Evolutionary conservation across 2,797 vertebrate species (phyloP), one percentile per base, ranked within the genome.

Genomic region (Mus minutoides): DNA sequence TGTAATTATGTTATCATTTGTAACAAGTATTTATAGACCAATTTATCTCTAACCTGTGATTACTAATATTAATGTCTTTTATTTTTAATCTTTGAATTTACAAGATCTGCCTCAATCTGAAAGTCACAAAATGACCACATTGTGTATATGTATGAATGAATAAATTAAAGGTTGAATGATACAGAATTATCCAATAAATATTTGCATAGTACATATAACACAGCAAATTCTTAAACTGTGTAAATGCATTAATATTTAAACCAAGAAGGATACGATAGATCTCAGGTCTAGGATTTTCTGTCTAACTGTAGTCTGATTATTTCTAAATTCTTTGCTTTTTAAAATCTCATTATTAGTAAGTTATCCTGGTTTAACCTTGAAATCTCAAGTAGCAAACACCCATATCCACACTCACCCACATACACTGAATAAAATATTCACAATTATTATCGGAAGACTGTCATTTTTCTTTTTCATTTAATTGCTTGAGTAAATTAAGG

Each of bases 381-480:
- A 86, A 92, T 46, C 8, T 29, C 43, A 84, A 14, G 58, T 11
- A 12, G 21, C 5, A 46, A 34, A 54, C 26, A 46, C 29, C 17
- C 19, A 75, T 9, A 29, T 2, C 24, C 3, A 88, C 26, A 58
- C 46, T 54, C 17, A 71, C 12, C 58, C 24, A 56, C 22, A 52
- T 17, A 64, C 12, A 90, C 3, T 73, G 19, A 95, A 24, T 92
- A 49, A 96, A 96, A 88, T 34, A 69, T 67, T 91, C 49, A 84
- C 46, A 90, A 56, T 60, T 82, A 90, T 69, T 90, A 1, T 24
- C 0, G 17, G 79, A 6, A 78, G 77, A 71, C 6, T 67, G 29
- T 83, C 16, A 71, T 16, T 67, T 88, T 95, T 93, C 80, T 67
- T 88, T 96, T 93, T 82, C 3, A 82, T 16, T 94, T 91, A 95